Percentiles rank a stretch among this genome's conserved stretches.
phyloP scores from a whole-genome alignment of 2,888 invertebrate genomes.

The Ligdia adustata region DNA sequence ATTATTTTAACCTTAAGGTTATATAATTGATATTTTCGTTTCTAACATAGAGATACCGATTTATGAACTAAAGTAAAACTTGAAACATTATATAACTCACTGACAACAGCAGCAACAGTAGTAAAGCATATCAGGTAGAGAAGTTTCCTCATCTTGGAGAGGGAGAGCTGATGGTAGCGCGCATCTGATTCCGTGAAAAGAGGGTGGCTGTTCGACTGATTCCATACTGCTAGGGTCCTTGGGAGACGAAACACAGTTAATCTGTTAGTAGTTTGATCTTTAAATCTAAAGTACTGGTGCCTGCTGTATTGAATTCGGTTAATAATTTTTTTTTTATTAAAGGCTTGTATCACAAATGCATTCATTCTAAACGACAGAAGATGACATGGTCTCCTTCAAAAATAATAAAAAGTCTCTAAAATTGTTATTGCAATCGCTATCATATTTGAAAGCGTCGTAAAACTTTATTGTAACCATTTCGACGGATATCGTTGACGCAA shows the following conservation, averaged over 20 bases:
- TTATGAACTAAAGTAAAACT: no score
- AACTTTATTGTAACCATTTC: slow-evolving; percentile 15
- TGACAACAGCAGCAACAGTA: slow-evolving; percentile 84
- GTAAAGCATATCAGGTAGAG: slow-evolving; percentile 86
- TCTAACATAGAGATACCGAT: no score
- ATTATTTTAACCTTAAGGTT: no score
- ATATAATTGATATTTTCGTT: no score
- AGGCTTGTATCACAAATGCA: no score
- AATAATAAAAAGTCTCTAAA: no score
- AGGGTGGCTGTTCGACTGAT: slow-evolving; percentile 92
- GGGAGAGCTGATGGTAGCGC: slow-evolving; percentile 88
- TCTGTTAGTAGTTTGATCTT: no score
- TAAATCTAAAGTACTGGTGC: no score
- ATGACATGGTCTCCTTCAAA: no score
- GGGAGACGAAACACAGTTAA: slow-evolving; percentile 26
- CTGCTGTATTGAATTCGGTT: no score
- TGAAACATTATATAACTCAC: slow-evolving; percentile 76
- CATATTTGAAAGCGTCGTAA: slow-evolving; percentile 14
- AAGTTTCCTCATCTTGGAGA: slow-evolving; percentile 90
- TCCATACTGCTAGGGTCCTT: slow-evolving; percentile 92
- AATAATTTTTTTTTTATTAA: no score
- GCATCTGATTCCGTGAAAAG: slow-evolving; percentile 93
- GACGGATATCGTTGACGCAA: slow-evolving; percentile 1
- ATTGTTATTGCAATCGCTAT: slow-evolving; percentile 11
- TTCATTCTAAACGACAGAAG: no score